These are phyloP conservation scores for Peromyscus polionotus DNA, from an alignment of 2,113 vertebrate genomes.

Conservation along the genomic window DNA sequence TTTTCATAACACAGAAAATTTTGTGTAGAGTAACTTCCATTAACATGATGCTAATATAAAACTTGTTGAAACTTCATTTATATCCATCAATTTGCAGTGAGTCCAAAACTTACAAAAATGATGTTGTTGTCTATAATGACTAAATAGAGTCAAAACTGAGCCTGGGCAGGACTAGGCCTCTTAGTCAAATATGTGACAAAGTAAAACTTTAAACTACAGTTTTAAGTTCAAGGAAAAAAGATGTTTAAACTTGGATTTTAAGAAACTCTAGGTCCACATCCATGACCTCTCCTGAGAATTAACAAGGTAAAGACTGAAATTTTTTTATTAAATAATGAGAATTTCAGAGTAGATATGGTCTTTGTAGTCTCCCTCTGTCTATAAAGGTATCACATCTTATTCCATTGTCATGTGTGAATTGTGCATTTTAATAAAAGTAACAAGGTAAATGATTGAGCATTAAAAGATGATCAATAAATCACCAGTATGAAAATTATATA, in stretches of 20 bases:
- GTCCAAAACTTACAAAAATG: no score
- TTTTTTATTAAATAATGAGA: neutral
- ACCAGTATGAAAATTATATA: neutral
- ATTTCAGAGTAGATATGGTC: rapidly evolving
- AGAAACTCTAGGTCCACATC: rapidly evolving
- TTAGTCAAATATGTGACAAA: no score
- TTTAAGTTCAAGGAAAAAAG: neutral
- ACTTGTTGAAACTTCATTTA: no score
- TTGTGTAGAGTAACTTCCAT: rapidly evolving
- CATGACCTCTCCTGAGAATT: neutral
- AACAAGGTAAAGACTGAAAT: neutral
- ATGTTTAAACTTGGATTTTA: neutral
- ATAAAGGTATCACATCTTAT: neutral
- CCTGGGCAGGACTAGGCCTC: rapidly evolving
- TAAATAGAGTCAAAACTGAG: neutral
- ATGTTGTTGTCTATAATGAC: neutral
- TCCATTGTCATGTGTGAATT: neutral
- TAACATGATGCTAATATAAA: neutral
- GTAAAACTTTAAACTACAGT: neutral
- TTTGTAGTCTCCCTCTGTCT: neutral
- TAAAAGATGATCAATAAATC: neutral
- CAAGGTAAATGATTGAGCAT: neutral
- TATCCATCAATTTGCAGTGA: neutral
- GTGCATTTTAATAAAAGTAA: neutral
- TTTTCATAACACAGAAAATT: neutral